Conservation (phyloP, 2,888 invertebrate genomes). For the Drosophila kuntzei region DNA sequence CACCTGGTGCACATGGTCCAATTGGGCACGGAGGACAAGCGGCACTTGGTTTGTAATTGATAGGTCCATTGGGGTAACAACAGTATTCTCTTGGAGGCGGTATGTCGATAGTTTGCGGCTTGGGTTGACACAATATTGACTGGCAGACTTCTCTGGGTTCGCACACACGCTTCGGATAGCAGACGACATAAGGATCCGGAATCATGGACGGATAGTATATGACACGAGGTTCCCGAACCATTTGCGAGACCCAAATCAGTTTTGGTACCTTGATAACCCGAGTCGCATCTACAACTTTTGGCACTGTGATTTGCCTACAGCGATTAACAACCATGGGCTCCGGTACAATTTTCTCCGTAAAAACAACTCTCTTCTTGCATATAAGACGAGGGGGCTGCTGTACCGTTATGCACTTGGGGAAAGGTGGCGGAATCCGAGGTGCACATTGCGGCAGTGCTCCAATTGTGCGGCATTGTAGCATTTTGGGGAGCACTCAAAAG, state of each 20-base stretch:
- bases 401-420: slow-evolving; percentile 13
- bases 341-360: slow-evolving; percentile 10
- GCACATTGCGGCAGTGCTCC: slow-evolving; percentile 10
- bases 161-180: slow-evolving; percentile 11
- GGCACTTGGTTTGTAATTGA: slow-evolving; percentile 6
- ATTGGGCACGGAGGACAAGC: slow-evolving; percentile 7
- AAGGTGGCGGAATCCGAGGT: slow-evolving; percentile 1
- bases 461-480: slow-evolving; percentile 12
- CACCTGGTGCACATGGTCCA: slow-evolving; percentile 5
- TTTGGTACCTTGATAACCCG: slow-evolving; percentile 11
- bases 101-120: slow-evolving; percentile 10
- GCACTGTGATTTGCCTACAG: slow-evolving; percentile 7
- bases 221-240: slow-evolving; percentile 13
- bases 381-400: slow-evolving; percentile 5
- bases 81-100: slow-evolving; percentile 8
- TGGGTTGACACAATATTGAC: slow-evolving; percentile 9
- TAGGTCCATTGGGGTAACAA: slow-evolving; percentile 3
- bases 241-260: slow-evolving; percentile 14
- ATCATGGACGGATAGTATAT: slow-evolving; percentile 15
- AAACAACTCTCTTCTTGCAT: slow-evolving; percentile 8
- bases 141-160: slow-evolving; percentile 11
- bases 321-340: slow-evolving; percentile 10
- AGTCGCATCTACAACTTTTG: slow-evolving; percentile 2
- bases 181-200: slow-evolving; percentile 13
- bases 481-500: slow-evolving; percentile 7